phyloP scores from a whole-genome alignment of 2,797 vertebrate genomes.

The Lepilemur septentrionalis region DNA sequence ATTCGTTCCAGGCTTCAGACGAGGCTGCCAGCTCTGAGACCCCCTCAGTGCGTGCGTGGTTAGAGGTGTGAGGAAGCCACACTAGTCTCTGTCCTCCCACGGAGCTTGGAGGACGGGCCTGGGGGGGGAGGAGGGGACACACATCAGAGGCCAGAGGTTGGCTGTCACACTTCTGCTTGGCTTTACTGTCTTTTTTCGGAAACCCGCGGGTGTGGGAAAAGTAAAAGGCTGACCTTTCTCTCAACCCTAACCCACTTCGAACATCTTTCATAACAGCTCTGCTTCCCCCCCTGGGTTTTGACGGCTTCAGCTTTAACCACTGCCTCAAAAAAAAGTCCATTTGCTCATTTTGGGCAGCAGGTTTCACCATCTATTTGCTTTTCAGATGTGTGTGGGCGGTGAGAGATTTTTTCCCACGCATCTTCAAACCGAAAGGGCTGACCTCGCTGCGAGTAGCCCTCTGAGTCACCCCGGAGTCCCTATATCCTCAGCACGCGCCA shows the following conservation, averaged over 20 bases:
- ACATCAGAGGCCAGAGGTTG: background rate
- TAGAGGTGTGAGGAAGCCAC: background rate
- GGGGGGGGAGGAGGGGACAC: background rate
- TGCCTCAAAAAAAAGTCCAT: background rate
- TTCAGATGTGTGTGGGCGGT: background rate
- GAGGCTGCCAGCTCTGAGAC: background rate
- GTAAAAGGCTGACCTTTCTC: slow-evolving; percentile 39
- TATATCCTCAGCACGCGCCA: background rate
- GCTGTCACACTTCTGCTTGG: background rate
- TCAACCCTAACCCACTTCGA: background rate
- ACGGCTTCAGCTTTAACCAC: background rate
- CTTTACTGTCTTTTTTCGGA: background rate
- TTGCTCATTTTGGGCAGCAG: fast-evolving
- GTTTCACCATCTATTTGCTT: background rate
- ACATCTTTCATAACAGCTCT: background rate
- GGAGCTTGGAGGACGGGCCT: fast-evolving
- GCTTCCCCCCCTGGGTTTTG: background rate
- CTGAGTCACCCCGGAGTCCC: background rate
- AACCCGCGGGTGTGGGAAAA: background rate
- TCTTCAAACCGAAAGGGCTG: slow-evolving; percentile 61
- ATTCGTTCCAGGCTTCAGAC: background rate
- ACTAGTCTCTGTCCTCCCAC: background rate
- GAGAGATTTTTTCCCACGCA: slow-evolving; percentile 60
- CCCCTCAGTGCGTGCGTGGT: background rate
- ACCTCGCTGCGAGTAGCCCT: background rate